These are phyloP conservation scores for Peromyscus californicus DNA, from an alignment of 2,113 vertebrate genomes.

Conservation along the genomic window DNA sequence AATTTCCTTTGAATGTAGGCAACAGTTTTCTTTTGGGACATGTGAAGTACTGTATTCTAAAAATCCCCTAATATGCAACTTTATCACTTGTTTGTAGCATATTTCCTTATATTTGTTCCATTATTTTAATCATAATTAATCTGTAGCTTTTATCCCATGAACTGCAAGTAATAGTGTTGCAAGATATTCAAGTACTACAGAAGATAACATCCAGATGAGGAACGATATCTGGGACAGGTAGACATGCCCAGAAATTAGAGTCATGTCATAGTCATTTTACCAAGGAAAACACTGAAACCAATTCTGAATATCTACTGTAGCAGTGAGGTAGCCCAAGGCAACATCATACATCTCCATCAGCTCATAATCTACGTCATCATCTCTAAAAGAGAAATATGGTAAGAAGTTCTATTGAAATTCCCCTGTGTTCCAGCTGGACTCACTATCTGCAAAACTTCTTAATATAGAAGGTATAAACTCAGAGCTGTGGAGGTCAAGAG, in stretches of 20 bases:
- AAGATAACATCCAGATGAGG: background rate
- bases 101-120: background rate
- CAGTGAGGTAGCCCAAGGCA: background rate
- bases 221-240: background rate
- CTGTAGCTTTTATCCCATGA: background rate
- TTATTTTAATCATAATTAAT: background rate
- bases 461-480: background rate
- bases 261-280: background rate
- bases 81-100: background rate
- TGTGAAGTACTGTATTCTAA: background rate
- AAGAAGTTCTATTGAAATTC: background rate
- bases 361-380: background rate
- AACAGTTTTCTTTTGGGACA: background rate
- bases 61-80: background rate
- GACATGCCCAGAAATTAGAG: background rate
- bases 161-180: background rate
- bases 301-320: background rate
- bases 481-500: background rate
- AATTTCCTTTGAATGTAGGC: background rate
- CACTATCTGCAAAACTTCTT: background rate
- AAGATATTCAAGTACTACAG: background rate
- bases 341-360: background rate
- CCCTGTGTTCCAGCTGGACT: background rate
- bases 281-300: background rate
- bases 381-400: background rate